Conservation (phyloP, 1,140 invertebrate genomes). For the Drosophila virilis region DNA sequence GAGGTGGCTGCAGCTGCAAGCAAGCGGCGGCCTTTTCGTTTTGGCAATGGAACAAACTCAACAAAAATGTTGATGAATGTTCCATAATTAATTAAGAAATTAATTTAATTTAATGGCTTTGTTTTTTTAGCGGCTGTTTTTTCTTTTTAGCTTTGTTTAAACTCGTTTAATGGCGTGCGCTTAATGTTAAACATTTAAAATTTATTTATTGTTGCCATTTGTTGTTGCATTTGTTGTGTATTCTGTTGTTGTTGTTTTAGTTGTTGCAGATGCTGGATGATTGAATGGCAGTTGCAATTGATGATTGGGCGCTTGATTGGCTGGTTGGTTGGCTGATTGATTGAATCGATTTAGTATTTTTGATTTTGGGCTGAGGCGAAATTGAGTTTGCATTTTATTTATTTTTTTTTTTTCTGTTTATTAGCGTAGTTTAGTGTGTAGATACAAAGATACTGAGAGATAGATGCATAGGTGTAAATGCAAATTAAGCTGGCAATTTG, state of each 20-base stretch:
- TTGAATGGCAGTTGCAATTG: slow-evolving; percentile 72
- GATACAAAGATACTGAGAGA: slow-evolving; percentile 50
- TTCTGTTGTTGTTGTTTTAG: slow-evolving; percentile 18
- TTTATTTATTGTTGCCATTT: slow-evolving; percentile 40
- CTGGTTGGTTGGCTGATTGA: slow-evolving; percentile 67
- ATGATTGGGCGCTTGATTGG: slow-evolving; percentile 71
- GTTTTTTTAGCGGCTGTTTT: slow-evolving; percentile 20
- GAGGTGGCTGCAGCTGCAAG: slow-evolving; percentile 58
- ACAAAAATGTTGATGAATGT: slow-evolving; percentile 79
- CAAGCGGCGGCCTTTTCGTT: slow-evolving; percentile 65
- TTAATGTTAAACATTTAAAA: slow-evolving; percentile 50
- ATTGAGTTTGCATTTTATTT: slow-evolving; percentile 67
- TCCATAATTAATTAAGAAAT: slow-evolving; percentile 76
- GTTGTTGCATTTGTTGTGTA: slow-evolving; percentile 25
- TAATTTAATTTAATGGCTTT: slow-evolving; percentile 39
- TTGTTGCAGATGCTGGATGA: slow-evolving; percentile 49
- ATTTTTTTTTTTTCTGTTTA: slow-evolving; percentile 32
- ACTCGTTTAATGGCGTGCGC: slow-evolving; percentile 52
- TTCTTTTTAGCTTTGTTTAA: slow-evolving; percentile 30
- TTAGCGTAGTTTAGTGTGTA: slow-evolving; percentile 33
- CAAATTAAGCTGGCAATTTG: slow-evolving; percentile 46
- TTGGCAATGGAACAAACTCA: slow-evolving; percentile 75
- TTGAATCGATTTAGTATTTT: slow-evolving; percentile 45
- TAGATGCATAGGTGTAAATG: slow-evolving; percentile 52
- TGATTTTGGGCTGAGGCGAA: slow-evolving; percentile 47